phyloP scores from a whole-genome alignment of 2,888 invertebrate genomes.

The Limnephilus rhombicus region DNA sequence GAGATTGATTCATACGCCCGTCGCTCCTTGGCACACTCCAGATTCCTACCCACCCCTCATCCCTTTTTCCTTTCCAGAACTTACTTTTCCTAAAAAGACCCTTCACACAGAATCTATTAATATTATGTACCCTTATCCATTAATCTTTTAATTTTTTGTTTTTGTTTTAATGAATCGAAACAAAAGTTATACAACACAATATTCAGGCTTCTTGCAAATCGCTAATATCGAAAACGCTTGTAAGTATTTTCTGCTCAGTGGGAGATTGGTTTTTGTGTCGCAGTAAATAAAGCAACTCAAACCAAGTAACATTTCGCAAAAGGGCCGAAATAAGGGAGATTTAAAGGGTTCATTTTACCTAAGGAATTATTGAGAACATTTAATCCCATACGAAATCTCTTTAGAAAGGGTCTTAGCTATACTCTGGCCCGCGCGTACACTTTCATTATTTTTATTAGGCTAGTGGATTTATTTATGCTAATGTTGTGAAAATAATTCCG shows the following conservation, averaged over 20 bases:
- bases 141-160: no score
- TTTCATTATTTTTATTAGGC: constrained; percentile 64
- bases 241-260: neutral
- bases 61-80: no score
- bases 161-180: no score
- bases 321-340: neutral
- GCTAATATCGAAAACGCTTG: neutral
- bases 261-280: neutral
- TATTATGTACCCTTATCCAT: no score
- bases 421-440: constrained; percentile 39
- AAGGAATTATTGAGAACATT: constrained; percentile 35
- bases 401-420: constrained; percentile 46
- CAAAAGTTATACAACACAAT: no score
- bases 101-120: no score
- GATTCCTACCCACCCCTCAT: no score
- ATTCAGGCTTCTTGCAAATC: no score
- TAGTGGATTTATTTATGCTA: constrained; percentile 65
- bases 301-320: neutral
- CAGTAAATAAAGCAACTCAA: neutral
- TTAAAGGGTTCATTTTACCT: neutral
- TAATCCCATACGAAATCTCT: constrained; percentile 46
- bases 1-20: no score
- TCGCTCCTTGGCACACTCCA: no score
- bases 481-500: constrained; percentile 66
- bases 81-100: no score